Evolutionary conservation across 2,797 vertebrate species (phyloP), one percentile per base, ranked within the genome.

Genomic region (Cynodonichthys magdalenae): DNA sequence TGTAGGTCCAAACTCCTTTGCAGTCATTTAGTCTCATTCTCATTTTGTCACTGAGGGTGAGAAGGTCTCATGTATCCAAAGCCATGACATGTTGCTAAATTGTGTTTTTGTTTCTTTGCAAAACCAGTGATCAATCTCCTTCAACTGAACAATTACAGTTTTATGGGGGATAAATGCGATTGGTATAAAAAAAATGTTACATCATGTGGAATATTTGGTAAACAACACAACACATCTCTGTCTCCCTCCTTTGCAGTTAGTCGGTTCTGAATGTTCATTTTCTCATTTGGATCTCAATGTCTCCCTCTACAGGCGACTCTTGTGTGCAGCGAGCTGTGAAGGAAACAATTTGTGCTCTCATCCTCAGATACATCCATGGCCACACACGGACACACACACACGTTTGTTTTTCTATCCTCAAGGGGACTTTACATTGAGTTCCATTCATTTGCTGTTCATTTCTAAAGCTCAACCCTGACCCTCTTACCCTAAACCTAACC

Each of bases 261-360:
- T 68, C 3, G 24, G 41, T 60, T 44, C 47, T 51, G 15, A 55
- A 62, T 78, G 80, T 63, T 75, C 49, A 63, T 74, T 77, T 80
- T 69, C 55, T 74, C 74, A 66, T 87, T 77, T 79, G 66, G 47
- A 71, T 80, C 49, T 75, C 66, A 54, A 75, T 18, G 28, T 67
- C 70, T 71, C 63, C 74, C 65, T 79, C 81, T 80, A 68, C 71
- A 85, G 87, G 88, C 86, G 89, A 87, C 90, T 82, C 85, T 77
- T 81, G 69, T 77, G 86, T 80, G 87, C 92, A 82, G 62, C 81
- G 83, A 87, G 81, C 82, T 87, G 89, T 90, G 85, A 92, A 86
- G 77, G 75, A 72, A 87, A 83, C 74, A 65, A 87, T 67, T 59
- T 75, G 67, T 74, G 49, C 75, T 53, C 63, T 77, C 72, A 45